phyloP scores from a whole-genome alignment of 2,888 invertebrate species.

The Mellilla xanthometata region DNA sequence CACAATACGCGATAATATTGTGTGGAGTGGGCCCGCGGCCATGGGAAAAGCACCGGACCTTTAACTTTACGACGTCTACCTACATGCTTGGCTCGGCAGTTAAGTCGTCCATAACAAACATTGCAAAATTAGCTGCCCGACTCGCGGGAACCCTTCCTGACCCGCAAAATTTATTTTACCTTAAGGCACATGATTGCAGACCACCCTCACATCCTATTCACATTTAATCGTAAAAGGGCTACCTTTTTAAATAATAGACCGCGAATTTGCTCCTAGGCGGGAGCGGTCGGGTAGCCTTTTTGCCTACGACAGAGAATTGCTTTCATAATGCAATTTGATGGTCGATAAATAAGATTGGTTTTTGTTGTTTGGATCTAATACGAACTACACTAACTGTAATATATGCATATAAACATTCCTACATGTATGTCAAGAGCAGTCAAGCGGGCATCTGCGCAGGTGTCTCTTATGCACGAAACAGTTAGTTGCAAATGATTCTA shows the following conservation, averaged over 20 bases:
- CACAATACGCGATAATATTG: slow-evolving; percentile 21
- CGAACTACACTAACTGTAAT: neutral
- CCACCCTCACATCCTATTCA: slow-evolving; percentile 24
- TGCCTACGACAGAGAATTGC: slow-evolving; percentile 5
- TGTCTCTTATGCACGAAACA: slow-evolving; percentile 24
- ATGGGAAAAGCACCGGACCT: slow-evolving; percentile 29
- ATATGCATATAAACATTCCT: slow-evolving; percentile 14
- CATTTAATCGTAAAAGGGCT: slow-evolving; percentile 25
- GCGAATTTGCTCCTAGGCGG: slow-evolving; percentile 15
- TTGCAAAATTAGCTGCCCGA: slow-evolving; percentile 28
- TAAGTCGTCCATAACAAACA: slow-evolving; percentile 32
- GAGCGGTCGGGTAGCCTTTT: slow-evolving; percentile 8
- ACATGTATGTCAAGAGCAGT: slow-evolving; percentile 30
- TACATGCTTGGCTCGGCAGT: slow-evolving; percentile 29
- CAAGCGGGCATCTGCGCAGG: slow-evolving; percentile 23
- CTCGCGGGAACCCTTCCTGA: slow-evolving; percentile 26
- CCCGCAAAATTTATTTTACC: slow-evolving; percentile 25
- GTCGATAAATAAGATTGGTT: slow-evolving; percentile 2
- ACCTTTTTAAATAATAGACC: slow-evolving; percentile 25
- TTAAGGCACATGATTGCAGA: slow-evolving; percentile 24
- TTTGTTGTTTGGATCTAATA: neutral
- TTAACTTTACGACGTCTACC: slow-evolving; percentile 29
- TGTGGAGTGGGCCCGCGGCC: slow-evolving; percentile 18
- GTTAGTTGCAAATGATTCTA: slow-evolving; percentile 21
- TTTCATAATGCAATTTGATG: slow-evolving; percentile 10